These are phyloP conservation scores for Catharus bicknelli DNA, from an alignment of 2,113 vertebrate species.

Conservation along the genomic window DNA sequence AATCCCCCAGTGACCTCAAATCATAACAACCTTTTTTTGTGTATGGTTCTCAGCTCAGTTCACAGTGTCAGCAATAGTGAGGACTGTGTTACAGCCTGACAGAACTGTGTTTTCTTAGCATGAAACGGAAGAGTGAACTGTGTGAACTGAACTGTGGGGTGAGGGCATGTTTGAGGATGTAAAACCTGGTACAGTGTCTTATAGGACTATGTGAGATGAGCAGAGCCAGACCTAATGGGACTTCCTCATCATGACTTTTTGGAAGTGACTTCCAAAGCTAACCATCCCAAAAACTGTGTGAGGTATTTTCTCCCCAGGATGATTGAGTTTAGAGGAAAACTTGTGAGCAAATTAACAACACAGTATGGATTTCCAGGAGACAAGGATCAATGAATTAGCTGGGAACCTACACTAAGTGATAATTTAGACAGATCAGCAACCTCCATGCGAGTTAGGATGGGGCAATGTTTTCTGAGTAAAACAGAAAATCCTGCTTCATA, in stretches of 20 bases:
- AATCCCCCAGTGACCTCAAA: conserved; percentile 22
- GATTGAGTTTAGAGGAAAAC: background rate
- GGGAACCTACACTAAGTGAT: background rate
- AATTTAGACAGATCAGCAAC: background rate
- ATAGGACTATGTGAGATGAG: background rate
- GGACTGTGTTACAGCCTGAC: conserved; percentile 36
- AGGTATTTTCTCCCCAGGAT: background rate
- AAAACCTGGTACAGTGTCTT: background rate
- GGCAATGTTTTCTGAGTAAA: background rate
- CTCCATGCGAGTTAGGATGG: background rate
- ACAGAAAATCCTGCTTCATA: background rate
- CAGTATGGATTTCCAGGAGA: background rate
- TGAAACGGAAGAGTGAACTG: background rate
- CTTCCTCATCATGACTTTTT: background rate
- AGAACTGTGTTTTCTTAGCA: conserved; percentile 25
- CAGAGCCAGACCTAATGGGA: background rate
- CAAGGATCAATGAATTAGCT: background rate
- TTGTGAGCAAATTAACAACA: background rate
- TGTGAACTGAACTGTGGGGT: background rate
- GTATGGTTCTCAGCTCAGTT: conserved; percentile 8
- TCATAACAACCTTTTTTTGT: conserved; percentile 30
- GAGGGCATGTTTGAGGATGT: background rate
- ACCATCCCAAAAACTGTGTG: background rate
- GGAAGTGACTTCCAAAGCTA: background rate
- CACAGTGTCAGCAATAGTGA: conserved; percentile 34